Evolutionary conservation across 2,888 invertebrate genomes (phyloP), one percentile per base, ranked within the genome.

Genomic region (Pachydiplax longipennis): DNA sequence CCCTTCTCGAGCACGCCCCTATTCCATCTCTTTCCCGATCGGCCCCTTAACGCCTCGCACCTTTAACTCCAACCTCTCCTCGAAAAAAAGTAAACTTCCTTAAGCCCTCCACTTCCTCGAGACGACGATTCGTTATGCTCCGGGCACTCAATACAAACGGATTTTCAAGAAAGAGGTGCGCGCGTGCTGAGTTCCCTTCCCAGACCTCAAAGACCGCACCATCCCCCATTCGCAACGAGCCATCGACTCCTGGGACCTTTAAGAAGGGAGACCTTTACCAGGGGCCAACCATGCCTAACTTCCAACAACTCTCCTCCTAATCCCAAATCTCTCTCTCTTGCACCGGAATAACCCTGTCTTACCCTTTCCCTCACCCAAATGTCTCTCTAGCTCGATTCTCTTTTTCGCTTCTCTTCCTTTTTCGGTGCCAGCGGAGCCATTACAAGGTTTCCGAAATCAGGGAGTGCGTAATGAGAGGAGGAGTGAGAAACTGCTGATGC

Each of bases 11-110:
- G 90, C 90, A 48, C 81, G 91, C 92, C 91, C 92, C 92, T 92
- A 91, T 92, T 92, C 92, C 92, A 91, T 91, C 87, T 90, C 87
- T 87, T n/a, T 91, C 91, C 91, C 90, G 87, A 80, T 80, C 91
- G 91, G 58, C 92, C 92, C 91, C 92, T 92, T 93, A 92, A 92
- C 93, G 92, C 93, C 93, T 92, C 40, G 91, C 93, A 93, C 93
- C 93, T 93, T 93, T 93, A 93, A 94, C 65, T 65, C 90, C 90
- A 90, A 91, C 90, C 91, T 65, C 61, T 80, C 73, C 73, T 81
- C 58, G 40, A 81, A 91, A 81, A 81, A 83, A 73, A 91, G 90
- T 90, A 90, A 73, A 35, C 90, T 91, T 91, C 91, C 92, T 91
- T 91, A 92, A 91, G 90, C 91, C 91, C 91, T 91, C 91, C 91